phyloP scores from a whole-genome alignment of 2,888 invertebrate genomes.

The Mantis religiosa region DNA sequence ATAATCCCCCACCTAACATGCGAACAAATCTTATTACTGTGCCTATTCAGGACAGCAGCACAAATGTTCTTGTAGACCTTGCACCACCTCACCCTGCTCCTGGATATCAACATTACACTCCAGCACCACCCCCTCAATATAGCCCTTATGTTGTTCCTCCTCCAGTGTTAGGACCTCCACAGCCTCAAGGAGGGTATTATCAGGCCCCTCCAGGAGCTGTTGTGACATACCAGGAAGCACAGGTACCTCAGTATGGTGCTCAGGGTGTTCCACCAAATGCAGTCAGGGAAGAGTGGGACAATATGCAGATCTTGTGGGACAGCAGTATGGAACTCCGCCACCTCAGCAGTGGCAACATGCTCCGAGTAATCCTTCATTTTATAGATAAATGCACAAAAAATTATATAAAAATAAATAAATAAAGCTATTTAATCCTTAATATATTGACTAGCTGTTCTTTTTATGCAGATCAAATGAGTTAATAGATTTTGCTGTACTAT shows the following conservation, averaged over 20 bases:
- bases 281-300: conserved; percentile 15
- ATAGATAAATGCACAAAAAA: conserved; percentile 21
- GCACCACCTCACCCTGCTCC: conserved; percentile 31
- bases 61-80: conserved; percentile 35
- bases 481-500: no score
- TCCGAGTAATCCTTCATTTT: conserved; percentile 24
- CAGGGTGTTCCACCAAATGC: conserved; percentile 20
- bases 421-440: neutral
- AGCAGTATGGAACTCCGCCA: conserved; percentile 26
- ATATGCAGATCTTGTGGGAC: conserved; percentile 24
- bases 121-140: conserved; percentile 37
- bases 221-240: conserved; percentile 23
- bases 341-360: conserved; percentile 30
- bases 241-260: conserved; percentile 24
- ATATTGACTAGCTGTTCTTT: no score
- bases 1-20: conserved; percentile 31
- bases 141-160: conserved; percentile 27
- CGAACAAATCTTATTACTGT: conserved; percentile 82
- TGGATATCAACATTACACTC: conserved; percentile 42
- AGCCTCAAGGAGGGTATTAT: conserved; percentile 25
- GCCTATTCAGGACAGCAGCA: conserved; percentile 65
- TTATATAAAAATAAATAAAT: neutral
- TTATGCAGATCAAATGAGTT: no score
- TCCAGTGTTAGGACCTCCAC: conserved; percentile 22
- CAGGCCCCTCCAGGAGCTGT: conserved; percentile 15